Evolutionary conservation across 1,140 invertebrate genomes (phyloP).

Genomic region (Wasmannia auropunctata): DNA sequence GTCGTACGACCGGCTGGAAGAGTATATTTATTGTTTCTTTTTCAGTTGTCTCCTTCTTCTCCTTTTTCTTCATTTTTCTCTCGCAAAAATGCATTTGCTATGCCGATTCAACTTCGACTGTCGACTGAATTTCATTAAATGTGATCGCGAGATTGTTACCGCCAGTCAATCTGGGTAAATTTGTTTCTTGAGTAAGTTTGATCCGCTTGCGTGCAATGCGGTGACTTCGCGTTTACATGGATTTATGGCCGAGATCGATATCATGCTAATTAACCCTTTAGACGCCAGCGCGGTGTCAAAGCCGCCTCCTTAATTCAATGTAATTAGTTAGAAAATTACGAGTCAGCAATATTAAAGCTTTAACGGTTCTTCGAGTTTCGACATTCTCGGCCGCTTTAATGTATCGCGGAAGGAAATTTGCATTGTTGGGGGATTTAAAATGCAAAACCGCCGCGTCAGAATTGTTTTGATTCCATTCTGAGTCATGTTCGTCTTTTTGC

Average conservation of each 20-base stretch:
- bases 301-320: neutral
- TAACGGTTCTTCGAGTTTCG: neutral
- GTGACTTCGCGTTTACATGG: conserved; percentile 15
- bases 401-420: neutral
- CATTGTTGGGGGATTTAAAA: neutral
- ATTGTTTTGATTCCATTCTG: conserved; percentile 1
- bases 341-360: neutral
- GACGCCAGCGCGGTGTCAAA: neutral
- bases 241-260: conserved; percentile 20
- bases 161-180: neutral
- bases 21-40: conserved; percentile 38
- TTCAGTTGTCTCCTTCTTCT: neutral
- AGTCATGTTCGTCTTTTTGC: conserved; percentile 13
- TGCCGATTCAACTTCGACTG: conserved; percentile 15
- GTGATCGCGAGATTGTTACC: conserved; percentile 28
- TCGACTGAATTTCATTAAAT: conserved; percentile 52
- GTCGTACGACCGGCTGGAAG: conserved; percentile 51
- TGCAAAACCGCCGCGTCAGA: neutral
- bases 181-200: conserved; percentile 41
- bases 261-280: conserved; percentile 8
- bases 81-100: neutral
- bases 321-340: conserved; percentile 11
- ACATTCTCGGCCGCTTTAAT: neutral
- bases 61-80: neutral
- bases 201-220: neutral